Base-by-base conservation (phyloP, 2,797 vertebrate species). In the Aldrovandia affinis region DNA sequence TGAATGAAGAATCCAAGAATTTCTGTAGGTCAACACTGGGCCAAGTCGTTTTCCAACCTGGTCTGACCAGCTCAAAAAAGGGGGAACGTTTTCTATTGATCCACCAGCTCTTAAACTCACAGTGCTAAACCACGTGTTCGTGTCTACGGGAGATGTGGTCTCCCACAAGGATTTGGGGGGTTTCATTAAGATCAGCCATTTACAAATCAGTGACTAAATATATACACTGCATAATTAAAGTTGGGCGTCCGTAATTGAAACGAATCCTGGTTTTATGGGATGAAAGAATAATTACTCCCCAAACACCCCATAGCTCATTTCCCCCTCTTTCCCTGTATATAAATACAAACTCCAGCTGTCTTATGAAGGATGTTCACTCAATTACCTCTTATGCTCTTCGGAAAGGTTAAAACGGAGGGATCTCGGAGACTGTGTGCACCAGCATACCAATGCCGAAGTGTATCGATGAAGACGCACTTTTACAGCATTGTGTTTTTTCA, bases 161-260 rank as follows among this genome's bases (percentile, higher is more conserved):
- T n/a, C n/a, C 39, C 73, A 47, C 73, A 77, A 77, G 73, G 73
- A 88, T 91, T 89, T 86, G 86, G 88, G 52, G 81, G 85, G 86
- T 78, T 54, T 88, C 89, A 92, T 94, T 94, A 94, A 94, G 92
- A 89, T 88, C 87, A 86, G 80, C 88, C 89, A 88, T 94, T 95
- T 93, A 91, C 90, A 94, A 94, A 91, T 85, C 83, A 89, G 88
- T 81, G 30, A 88, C 92, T 93, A 93, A 94, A 95, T 94, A 95
- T 95, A 93, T 91, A 93, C 89, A 87, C 86, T 25, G 88, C 91
- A 94, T 95, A 94, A 95, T 96, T 96, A 95, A 94, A 95, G 89
- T 89, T 90, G 90, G 91, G 88, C 86, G 88, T 92, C 90, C 88
- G 91, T 95, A 94, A 94, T 93, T 92, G 89, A 94, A 91, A 92